Percentiles rank a stretch among this genome's conserved stretches.
These are phyloP conservation scores for Lophura nycthemera DNA, from an alignment of 2,113 vertebrate genomes.

Conservation along the genomic window DNA sequence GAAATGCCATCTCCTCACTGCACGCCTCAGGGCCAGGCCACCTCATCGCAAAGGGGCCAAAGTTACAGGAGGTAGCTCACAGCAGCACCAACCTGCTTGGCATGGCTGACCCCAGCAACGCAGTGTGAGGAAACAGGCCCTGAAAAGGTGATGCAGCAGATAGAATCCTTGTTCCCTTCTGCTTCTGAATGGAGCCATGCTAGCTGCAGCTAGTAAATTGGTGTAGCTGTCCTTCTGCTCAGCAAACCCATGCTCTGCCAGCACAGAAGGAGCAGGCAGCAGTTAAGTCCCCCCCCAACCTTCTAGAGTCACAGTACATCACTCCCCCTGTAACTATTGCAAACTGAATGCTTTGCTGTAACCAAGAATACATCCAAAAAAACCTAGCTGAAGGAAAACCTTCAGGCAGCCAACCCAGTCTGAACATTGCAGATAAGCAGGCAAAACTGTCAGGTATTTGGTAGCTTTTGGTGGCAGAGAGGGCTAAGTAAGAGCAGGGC, in stretches of 20 bases:
- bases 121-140: neutral
- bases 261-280: fast-evolving
- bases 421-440: neutral
- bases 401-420: neutral
- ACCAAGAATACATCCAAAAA: neutral
- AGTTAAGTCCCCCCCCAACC: neutral
- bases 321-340: fast-evolving
- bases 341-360: neutral
- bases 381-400: neutral
- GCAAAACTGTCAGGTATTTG: neutral
- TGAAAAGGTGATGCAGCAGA: neutral
- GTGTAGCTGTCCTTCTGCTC: neutral
- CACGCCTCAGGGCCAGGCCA: fast-evolving
- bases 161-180: neutral
- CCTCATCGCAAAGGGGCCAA: neutral
- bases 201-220: neutral
- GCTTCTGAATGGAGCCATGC: fast-evolving
- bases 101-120: neutral
- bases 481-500: neutral
- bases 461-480: neutral
- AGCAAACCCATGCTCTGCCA: neutral
- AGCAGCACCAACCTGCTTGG: neutral
- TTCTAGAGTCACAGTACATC: neutral
- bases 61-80: neutral
- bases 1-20: neutral